A percentile compares a stretch with the other conserved stretches of the same genome.
Evolutionary conservation across 2,113 vertebrate genomes (phyloP).

Genomic region (Oncorhynchus tshawytscha): DNA sequence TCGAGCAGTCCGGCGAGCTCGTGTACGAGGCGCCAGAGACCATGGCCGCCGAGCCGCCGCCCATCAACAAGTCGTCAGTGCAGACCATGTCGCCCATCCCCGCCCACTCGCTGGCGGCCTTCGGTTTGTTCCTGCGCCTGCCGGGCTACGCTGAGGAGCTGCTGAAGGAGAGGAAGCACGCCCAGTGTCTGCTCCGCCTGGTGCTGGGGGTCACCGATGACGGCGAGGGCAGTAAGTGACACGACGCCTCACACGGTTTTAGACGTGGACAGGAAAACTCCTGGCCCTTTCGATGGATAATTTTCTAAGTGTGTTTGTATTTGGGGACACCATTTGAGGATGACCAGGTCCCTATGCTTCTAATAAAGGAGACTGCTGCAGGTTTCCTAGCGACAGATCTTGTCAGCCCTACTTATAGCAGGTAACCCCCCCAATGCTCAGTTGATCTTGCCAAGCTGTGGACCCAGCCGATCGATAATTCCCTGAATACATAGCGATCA

Average conservation of each 20-base stretch:
- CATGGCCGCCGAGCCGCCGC: conserved; percentile 89
- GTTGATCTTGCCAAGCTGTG: neutral
- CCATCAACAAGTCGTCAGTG: conserved; percentile 89
- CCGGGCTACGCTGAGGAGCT: conserved; percentile 98
- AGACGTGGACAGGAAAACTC: no score
- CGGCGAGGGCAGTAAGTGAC: conserved; percentile 96
- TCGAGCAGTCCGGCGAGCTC: conserved; percentile 94
- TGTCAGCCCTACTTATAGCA: neutral
- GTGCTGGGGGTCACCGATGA: conserved; percentile 98
- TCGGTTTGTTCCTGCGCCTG: conserved; percentile 95
- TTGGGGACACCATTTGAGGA: no score
- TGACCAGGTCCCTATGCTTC: no score
- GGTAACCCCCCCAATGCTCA: no score
- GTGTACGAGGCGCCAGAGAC: conserved; percentile 97
- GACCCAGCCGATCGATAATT: neutral
- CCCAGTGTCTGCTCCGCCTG: conserved; percentile 95
- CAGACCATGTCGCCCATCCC: conserved; percentile 98
- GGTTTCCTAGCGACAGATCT: neutral
- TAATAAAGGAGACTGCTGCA: no score
- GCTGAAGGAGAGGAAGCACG: conserved; percentile 96
- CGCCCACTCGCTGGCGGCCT: conserved; percentile 95
- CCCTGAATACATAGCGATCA: conserved; percentile 2
- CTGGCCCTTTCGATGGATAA: no score
- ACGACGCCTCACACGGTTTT: conserved; percentile 23
- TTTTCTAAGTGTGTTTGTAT: no score